Base-by-base conservation (phyloP, 2,888 invertebrate species). In the Arenicola marina region DNA sequence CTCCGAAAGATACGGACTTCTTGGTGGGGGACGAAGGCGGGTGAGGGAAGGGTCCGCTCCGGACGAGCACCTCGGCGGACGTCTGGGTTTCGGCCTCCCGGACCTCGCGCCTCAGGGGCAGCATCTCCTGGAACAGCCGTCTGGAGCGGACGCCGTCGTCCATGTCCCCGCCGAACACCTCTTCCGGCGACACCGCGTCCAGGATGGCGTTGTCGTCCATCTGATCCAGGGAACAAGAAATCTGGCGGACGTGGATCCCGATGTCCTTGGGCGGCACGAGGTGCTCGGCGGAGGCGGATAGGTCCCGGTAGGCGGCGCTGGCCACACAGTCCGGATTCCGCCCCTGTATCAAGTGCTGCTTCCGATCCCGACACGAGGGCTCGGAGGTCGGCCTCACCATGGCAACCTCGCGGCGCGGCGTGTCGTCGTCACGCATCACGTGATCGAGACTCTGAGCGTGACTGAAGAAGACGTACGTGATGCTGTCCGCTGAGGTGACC, bases 381-480 rank as follows among this genome's bases (percentile, higher is more conserved):
- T n/a, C 26, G 26, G 48, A 48, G 18, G 11, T 48, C 7, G 48
- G 48, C 24, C 48, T 48, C 7, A 24, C 7, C 18, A 48, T 48
- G 26, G 18, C 26, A 7, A 11, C 48, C 48, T 48, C 24, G 15
- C n/a, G 48, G 18, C 7, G 18, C n/a, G 15, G 29, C 11, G 28
- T 11, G 15, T 31, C 33, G 15, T 53, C 53, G 4, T 32, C 15
- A 15, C 11, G 11, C 11, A 11, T 32, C 53, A 53, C 32, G 7
- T 24, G 7, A 24, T 32, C 53, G 31, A 53, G 31, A 53, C 53
- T 53, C 15, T 11, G 28, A 11, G 53, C 53, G 11, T 32, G 7
- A 32, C 24, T 53, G 15, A 53, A 53, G 53, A 53, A 53, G 15
- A 53, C 53, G 24, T 53, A 53, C 4, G 32, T 53, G 33, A 53